Evolutionary conservation across 2,888 invertebrate genomes (phyloP).

Genomic region (Sminthurides aquaticus): DNA sequence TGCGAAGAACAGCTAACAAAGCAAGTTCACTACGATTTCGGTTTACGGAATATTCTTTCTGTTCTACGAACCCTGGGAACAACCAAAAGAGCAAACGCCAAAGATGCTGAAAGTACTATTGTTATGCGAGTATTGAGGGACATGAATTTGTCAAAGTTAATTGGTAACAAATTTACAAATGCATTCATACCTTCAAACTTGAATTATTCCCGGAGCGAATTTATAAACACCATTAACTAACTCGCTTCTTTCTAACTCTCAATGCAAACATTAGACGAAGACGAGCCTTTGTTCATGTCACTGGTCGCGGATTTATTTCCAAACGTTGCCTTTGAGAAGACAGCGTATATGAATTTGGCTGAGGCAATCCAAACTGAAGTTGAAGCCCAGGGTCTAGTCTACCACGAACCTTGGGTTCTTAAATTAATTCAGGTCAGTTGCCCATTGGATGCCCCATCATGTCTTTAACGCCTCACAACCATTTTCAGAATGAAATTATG

Average conservation of each 20-base stretch:
- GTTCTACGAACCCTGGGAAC: conserved; percentile 88
- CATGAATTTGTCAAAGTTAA: conserved; percentile 94
- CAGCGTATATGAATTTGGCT: conserved; percentile 79
- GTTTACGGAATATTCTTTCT: conserved; percentile 87
- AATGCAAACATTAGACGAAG: conserved; percentile 62
- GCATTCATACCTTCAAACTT: too few relatives aligned
- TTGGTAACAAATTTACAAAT: conserved; percentile 50
- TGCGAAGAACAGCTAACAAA: conserved; percentile 96
- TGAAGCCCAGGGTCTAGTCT: conserved; percentile 69
- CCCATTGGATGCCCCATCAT: conserved; percentile 3
- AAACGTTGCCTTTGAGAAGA: conserved; percentile 86
- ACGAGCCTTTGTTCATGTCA: conserved; percentile 94
- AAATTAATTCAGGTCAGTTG: conserved; percentile 74
- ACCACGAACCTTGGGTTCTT: conserved; percentile 89
- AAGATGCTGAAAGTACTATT: conserved; percentile 89
- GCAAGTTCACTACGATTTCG: conserved; percentile 97
- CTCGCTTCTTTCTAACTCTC: too few relatives aligned
- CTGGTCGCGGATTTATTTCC: conserved; percentile 92
- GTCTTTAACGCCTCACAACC: neutral
- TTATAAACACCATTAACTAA: too few relatives aligned
- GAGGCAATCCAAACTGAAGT: conserved; percentile 78
- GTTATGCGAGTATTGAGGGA: conserved; percentile 93
- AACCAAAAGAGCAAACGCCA: conserved; percentile 79
- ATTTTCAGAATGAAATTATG: neutral
- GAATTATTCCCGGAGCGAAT: too few relatives aligned